Evolutionary conservation across 2,888 invertebrate genomes (phyloP).

Genomic region (Mimachlamys varia): DNA sequence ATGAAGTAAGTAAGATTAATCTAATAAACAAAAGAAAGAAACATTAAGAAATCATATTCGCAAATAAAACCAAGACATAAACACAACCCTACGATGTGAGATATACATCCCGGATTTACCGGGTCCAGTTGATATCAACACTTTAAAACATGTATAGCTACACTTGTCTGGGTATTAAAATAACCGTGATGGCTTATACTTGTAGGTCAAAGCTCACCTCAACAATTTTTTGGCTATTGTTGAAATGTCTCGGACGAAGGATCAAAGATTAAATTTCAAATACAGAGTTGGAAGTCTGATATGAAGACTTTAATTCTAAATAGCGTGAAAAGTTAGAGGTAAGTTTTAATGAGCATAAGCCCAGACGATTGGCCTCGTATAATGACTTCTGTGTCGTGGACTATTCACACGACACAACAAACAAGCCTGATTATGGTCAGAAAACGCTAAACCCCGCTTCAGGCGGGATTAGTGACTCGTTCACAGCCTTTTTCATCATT

Average conservation of each 20-base stretch:
- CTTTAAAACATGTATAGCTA: neutral
- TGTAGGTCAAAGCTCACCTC: constrained; percentile 1
- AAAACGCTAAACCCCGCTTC: neutral
- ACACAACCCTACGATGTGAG: neutral
- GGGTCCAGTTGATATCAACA: neutral
- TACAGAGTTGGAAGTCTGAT: neutral
- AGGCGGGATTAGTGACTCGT: constrained; percentile 1
- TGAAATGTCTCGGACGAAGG: neutral
- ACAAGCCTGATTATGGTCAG: constrained; percentile 9
- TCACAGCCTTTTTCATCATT: constrained; percentile 9
- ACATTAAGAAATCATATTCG: too few species aligned
- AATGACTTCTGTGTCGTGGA: neutral
- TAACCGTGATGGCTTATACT: neutral
- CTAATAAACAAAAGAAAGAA: too few species aligned
- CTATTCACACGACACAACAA: neutral
- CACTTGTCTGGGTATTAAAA: neutral
- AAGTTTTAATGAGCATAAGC: constrained; percentile 34
- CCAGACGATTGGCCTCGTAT: constrained; percentile 13
- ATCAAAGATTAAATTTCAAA: constrained; percentile 26
- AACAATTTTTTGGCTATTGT: neutral
- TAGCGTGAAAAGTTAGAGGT: constrained; percentile 21
- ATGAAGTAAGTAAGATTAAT: too few species aligned
- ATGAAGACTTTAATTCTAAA: constrained; percentile 24
- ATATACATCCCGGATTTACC: neutral
- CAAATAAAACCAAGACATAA: too few species aligned